A percentile compares a stretch with the other conserved stretches of the same genome.
phyloP scores from a whole-genome alignment of 2,113 vertebrate species.

The Malurus elegans region DNA sequence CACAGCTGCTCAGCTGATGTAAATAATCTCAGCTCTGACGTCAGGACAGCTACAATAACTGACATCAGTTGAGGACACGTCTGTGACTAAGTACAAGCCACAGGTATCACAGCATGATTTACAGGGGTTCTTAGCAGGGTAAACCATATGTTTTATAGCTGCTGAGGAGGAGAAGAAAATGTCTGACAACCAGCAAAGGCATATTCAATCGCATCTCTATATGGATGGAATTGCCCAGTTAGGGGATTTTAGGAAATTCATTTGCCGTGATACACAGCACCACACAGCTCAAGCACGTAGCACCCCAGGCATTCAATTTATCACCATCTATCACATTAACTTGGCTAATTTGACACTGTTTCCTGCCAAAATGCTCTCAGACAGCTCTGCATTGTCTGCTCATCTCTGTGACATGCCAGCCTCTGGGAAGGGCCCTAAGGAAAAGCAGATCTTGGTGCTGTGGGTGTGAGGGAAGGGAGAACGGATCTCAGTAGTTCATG shows the following conservation, averaged over 20 bases:
- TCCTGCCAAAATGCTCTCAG: not conserved
- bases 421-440: not conserved
- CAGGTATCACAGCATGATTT: conserved; percentile 18
- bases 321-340: conserved; percentile 49
- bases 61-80: not conserved
- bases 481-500: not conserved
- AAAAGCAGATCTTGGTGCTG: not conserved
- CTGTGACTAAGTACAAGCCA: not conserved
- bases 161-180: not conserved
- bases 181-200: not conserved
- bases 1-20: not conserved
- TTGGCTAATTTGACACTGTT: conserved; percentile 54
- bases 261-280: not conserved
- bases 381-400: conserved; percentile 18
- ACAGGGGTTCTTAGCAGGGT: not conserved
- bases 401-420: not conserved
- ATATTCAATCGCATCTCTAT: not conserved
- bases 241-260: not conserved
- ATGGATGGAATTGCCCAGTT: not conserved
- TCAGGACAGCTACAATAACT: not conserved
- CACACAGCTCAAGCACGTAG: not conserved
- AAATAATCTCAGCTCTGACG: conserved; percentile 1
- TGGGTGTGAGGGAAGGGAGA: not conserved
- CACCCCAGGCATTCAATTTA: conserved; percentile 13
- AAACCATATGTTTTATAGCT: conserved; percentile 30